phyloP scores from a whole-genome alignment of 2,797 vertebrate genomes.

The Nannoperca australis region DNA sequence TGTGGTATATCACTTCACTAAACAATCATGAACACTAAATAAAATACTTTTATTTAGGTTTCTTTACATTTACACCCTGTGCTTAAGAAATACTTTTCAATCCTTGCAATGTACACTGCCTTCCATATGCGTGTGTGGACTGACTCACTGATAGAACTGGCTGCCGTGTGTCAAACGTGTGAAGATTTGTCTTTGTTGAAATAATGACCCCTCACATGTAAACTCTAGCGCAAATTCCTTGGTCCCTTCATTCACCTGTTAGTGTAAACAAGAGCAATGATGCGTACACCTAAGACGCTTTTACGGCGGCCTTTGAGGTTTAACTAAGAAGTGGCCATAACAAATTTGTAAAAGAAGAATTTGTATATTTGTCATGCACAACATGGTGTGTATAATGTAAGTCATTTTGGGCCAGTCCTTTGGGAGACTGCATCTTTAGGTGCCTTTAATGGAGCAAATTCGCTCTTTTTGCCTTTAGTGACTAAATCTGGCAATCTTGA shows the following conservation, averaged over 20 bases:
- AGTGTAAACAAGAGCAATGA: slow-evolving; percentile 5
- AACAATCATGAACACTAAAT: not conserved
- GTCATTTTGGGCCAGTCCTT: slow-evolving; percentile 43
- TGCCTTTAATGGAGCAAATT: slow-evolving; percentile 63
- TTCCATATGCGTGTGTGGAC: slow-evolving; percentile 48
- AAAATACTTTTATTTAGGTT: not conserved
- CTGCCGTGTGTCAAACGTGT: slow-evolving; percentile 50
- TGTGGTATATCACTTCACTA: not conserved
- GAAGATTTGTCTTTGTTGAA: slow-evolving; percentile 48
- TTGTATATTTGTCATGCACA: not conserved
- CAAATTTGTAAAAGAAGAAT: not conserved
- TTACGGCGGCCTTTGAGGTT: not conserved
- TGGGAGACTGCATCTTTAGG: slow-evolving; percentile 79
- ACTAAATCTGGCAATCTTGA: slow-evolving; percentile 57
- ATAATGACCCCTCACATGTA: slow-evolving; percentile 31
- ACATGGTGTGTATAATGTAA: not conserved
- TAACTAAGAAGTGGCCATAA: not conserved
- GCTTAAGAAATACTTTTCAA: slow-evolving; percentile 35
- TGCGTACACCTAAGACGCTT: not conserved
- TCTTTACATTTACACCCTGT: not conserved
- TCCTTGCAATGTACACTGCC: slow-evolving; percentile 2
- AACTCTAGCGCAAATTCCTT: slow-evolving; percentile 43
- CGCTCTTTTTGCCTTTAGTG: slow-evolving; percentile 38
- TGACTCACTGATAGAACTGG: slow-evolving; percentile 40
- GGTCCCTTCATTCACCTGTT: slow-evolving; percentile 8